phyloP scores from a whole-genome alignment of 1,140 invertebrate species.

The Heterodera schachtii region DNA sequence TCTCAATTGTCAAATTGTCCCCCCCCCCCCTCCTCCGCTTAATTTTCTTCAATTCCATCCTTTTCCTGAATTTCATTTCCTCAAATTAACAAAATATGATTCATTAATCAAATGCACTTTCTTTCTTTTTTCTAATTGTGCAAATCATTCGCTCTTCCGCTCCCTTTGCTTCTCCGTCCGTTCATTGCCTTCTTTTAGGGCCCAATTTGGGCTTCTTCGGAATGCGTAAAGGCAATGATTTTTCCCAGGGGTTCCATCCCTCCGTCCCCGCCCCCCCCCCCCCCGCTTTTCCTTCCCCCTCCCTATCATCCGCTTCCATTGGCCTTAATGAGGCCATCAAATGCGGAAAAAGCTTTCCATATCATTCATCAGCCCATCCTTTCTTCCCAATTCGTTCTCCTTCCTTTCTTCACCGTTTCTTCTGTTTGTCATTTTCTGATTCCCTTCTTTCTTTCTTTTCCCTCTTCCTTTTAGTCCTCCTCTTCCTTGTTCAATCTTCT shows the following conservation, averaged over 20 bases:
- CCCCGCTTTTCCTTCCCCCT: neutral
- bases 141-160: too few relatives aligned
- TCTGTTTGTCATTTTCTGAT: neutral
- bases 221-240: neutral
- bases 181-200: too few relatives aligned
- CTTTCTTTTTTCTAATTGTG: too few relatives aligned
- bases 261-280: neutral
- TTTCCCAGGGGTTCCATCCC: neutral
- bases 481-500: neutral
- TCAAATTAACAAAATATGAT: too few relatives aligned
- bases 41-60: neutral
- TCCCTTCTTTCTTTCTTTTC: neutral
- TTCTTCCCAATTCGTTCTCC: neutral
- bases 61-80: neutral
- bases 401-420: neutral
- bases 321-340: conserved; percentile 13
- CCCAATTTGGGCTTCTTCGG: neutral
- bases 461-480: neutral
- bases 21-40: too few relatives aligned
- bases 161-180: too few relatives aligned
- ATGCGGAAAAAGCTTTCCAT: neutral
- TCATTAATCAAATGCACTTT: too few relatives aligned
- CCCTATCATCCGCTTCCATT: neutral
- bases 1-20: neutral
- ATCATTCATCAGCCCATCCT: neutral